Conservation (phyloP, 2,797 vertebrate genomes). For the Sparus aurata region DNA sequence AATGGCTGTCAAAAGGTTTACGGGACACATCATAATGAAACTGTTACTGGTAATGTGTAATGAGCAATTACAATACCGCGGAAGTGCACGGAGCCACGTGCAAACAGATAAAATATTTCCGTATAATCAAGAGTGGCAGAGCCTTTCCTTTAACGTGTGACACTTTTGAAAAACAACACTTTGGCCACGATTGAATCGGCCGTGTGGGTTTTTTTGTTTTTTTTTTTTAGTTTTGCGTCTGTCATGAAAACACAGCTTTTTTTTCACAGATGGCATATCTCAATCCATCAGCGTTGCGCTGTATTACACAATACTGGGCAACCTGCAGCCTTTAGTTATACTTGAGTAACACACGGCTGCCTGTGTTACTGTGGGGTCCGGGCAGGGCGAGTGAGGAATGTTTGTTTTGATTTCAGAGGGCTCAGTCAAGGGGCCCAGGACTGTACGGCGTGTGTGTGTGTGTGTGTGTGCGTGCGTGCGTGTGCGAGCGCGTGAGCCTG, state of each 20-base stretch:
- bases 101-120: slow-evolving; percentile 11
- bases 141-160: neutral
- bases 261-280: slow-evolving; percentile 11
- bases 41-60: slow-evolving; percentile 38
- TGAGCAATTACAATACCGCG: neutral
- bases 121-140: neutral
- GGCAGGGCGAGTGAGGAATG: slow-evolving; percentile 54
- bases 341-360: slow-evolving; percentile 69
- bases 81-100: neutral
- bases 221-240: neutral
- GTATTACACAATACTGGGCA: slow-evolving; percentile 69
- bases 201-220: too few relatives aligned
- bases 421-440: slow-evolving; percentile 41
- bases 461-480: neutral
- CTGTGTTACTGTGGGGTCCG: slow-evolving; percentile 53
- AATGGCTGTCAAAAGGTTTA: slow-evolving; percentile 44
- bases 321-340: slow-evolving; percentile 57
- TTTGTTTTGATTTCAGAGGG: slow-evolving; percentile 67
- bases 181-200: neutral
- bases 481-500: neutral
- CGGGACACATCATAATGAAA: slow-evolving; percentile 2
- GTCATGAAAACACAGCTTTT: neutral
- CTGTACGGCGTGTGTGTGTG: neutral
- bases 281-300: slow-evolving; percentile 18
- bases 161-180: neutral